Evolutionary conservation across 2,113 vertebrate genomes (phyloP), one percentile per base, ranked within the genome.

Genomic region (Tautogolabrus adspersus): DNA sequence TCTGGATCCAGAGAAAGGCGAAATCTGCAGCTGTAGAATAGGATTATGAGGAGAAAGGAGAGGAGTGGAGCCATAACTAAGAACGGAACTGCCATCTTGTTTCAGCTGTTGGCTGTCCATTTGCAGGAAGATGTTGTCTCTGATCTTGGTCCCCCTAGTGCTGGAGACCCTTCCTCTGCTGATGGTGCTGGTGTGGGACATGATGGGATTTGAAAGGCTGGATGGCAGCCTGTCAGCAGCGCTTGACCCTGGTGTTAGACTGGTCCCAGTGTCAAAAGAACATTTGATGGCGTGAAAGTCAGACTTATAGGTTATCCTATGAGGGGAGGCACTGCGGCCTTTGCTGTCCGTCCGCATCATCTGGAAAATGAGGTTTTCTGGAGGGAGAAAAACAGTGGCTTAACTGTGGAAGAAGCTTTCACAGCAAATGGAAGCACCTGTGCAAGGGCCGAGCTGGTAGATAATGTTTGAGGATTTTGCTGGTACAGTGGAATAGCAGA

Each of bases 251-350:
- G 71, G n/a, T 10, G 72, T 77, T 10, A 67, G 46, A 47, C 91
- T 90, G 21, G 88, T 88, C 56, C 94, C 94, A 52, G 85, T 93
- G 81, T 97, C 96, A 76, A 97, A 97, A 65, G 96, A 95, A 75
- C 96, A 96, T 81, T 97, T 97, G 72, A 97, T 96, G 55, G 96
- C 93, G 64, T 96, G 96, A 75, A 97, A 97, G 88, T 97, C 96
- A 0, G 96, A 94, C 88, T 96, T 97, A 75, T 97, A 97, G n/a
- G 95, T 92, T 76, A 96, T 97, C 88, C 96, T 93, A 84, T 97
- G 97, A 19, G 97, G 97, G 75, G 96, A 97, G 86, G 95, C 96
- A 88, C 96, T 97, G 88, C 96, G 92, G 70, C 94, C 96, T 93
- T 96, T 97, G 66, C 91, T 92, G 88, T 97, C 96, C 0, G 94